Evolutionary conservation across 2,113 vertebrate species (phyloP).

Genomic region (Urocitellus parryii): DNA sequence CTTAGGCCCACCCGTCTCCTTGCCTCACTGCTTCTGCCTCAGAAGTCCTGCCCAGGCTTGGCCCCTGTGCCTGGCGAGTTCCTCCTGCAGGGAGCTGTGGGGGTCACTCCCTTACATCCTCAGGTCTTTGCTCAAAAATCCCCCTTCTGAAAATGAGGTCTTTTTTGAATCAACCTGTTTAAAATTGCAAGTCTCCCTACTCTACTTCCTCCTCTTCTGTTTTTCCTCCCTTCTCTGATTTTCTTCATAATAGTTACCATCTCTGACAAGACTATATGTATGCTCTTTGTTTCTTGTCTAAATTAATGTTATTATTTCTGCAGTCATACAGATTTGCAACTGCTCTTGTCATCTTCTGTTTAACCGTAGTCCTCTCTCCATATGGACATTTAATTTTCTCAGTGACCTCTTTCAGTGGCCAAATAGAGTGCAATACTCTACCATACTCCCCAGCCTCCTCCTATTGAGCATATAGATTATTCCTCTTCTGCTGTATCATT

Average conservation of each 20-base stretch:
- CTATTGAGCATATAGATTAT: background rate
- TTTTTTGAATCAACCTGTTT: background rate
- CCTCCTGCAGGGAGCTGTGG: accelerated
- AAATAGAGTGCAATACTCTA: background rate
- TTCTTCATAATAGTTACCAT: background rate
- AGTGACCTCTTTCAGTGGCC: background rate
- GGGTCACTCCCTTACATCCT: background rate
- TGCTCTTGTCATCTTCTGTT: background rate
- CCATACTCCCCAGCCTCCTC: background rate
- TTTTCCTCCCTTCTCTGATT: background rate
- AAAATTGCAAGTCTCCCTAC: background rate
- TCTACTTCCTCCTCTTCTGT: background rate
- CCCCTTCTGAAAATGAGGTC: background rate
- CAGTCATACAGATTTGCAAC: background rate
- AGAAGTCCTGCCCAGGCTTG: background rate
- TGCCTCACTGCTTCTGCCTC: background rate
- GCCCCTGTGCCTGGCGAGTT: background rate
- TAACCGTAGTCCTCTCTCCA: background rate
- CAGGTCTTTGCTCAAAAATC: background rate
- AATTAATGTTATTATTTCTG: background rate
- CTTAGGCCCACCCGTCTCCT: background rate
- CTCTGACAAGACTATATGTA: background rate
- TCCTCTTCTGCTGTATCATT: background rate
- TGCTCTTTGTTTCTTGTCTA: background rate
- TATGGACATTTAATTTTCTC: background rate